Evolutionary conservation across 92 coral and sea anemone species (phyloP), one percentile per base, ranked within the genome.

Genomic region (Epizoanthus rinbou): DNA sequence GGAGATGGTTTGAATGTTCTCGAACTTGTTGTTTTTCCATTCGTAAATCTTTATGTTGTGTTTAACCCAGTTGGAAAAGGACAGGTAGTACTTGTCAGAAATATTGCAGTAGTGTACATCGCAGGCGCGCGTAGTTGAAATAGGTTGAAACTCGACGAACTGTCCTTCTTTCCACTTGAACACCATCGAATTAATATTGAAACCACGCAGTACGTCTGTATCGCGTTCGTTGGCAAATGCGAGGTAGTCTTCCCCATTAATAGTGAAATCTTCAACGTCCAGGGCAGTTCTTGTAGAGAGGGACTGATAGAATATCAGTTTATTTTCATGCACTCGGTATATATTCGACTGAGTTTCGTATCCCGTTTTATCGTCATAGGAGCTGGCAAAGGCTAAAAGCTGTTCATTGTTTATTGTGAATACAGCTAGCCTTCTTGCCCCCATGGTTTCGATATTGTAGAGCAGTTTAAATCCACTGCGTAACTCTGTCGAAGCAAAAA

Each of bases 141-240:
- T 81, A 8, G 76, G 43, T 41, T 81, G 85, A 14, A 64, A 64
- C 4, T 33, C 45, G 5, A 45, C 85, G 2, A 81, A 53, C 6
- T 25, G 24, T 13, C 68, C 76, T 18, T 54, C 18, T 19, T 50
- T 65, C 85, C 85, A 81, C 67, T 69, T 81, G 31, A 66, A 81
- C 9, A 81, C 60, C 3, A 81, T 39, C 0, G 31, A 28, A 28
- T 28, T 28, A 28, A 28, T 28, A 28, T 2, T 16, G 85, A 68
- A 69, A 39, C 43, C 22, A 81, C 58, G 0, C 67, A 64, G 13
- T 67, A 50, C 47, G 17, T 66, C 67, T 3, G 54, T 15, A 45
- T 81, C 71, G 15, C 85, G 75, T 66, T 45, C 66, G 66, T 81
- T 68, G 31, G 85, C 85, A 57, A 81, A 43, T 50, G 24, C 63